Evolutionary conservation across 53 echinoderm and acorn worm genomes (phyloP).

Genomic region (Zoroaster sp.): DNA sequence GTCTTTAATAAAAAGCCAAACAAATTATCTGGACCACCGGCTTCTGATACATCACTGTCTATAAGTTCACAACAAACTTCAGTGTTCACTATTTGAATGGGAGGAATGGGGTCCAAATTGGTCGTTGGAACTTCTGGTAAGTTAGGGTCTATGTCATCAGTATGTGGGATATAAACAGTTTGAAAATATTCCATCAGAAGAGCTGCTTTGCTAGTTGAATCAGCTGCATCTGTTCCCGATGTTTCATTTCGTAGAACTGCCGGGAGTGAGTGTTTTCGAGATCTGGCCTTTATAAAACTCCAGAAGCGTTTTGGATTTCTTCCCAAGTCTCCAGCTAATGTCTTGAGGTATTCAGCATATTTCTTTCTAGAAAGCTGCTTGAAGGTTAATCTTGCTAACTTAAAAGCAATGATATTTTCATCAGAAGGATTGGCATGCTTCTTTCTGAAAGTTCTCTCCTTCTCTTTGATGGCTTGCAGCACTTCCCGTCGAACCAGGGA

Average conservation of each 20-base stretch:
- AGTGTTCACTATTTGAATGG: background rate
- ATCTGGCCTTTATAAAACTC: background rate
- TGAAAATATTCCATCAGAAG: background rate
- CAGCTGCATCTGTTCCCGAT: background rate
- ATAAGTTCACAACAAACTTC: background rate
- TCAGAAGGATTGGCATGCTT: background rate
- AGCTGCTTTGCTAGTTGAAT: background rate
- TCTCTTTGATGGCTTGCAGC: conserved; percentile 4
- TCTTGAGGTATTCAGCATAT: background rate
- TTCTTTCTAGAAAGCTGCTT: conserved; percentile 6
- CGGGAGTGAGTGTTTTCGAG: background rate
- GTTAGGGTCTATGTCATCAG: background rate
- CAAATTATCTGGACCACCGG: too few species aligned
- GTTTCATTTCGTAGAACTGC: background rate
- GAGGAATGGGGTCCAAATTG: background rate
- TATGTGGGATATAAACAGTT: background rate
- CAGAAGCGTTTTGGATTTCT: background rate
- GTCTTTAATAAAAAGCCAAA: too few species aligned
- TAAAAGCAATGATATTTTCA: background rate
- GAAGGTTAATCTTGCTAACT: background rate
- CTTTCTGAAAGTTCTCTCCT: background rate
- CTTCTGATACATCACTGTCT: background rate
- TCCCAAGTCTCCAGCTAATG: background rate
- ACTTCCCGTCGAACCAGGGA: conserved; percentile 6
- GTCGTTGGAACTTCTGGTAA: background rate